A percentile compares a stretch with the other conserved stretches of the same genome.
Conservation (phyloP, 2,888 invertebrate genomes). For the Cremastinae sp. region DNA sequence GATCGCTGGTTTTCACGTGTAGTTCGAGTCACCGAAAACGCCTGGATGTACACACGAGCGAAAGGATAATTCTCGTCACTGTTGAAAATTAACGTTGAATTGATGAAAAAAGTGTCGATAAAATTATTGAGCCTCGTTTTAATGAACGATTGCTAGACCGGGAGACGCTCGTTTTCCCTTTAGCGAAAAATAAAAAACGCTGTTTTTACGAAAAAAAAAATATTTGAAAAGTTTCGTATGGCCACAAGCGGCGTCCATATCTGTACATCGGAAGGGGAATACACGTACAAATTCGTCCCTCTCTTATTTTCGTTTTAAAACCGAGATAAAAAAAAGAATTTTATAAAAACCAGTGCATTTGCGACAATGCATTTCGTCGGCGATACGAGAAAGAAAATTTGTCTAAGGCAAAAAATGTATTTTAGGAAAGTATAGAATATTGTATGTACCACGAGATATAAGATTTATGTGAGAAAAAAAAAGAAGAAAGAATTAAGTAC, state of each 20-base stretch:
- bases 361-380: slow-evolving; percentile 4
- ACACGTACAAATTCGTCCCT: slow-evolving; percentile 3
- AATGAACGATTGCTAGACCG: background rate
- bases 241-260: slow-evolving; percentile 2
- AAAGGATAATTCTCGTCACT: slow-evolving; percentile 12
- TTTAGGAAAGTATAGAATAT: slow-evolving; percentile 57
- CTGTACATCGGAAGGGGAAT: slow-evolving; percentile 13
- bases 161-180: too few relatives aligned
- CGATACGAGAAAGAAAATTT: slow-evolving; percentile 21
- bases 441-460: slow-evolving; percentile 32
- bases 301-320: background rate
- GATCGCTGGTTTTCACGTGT: too few relatives aligned
- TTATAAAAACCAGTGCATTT: slow-evolving; percentile 41
- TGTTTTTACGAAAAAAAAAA: slow-evolving; percentile 31
- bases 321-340: slow-evolving; percentile 24
- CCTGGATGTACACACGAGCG: slow-evolving; percentile 10
- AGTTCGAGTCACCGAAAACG: too few relatives aligned
- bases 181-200: background rate
- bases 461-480: slow-evolving; percentile 25
- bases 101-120: background rate
- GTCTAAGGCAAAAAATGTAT: slow-evolving; percentile 46
- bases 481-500: slow-evolving; percentile 29
- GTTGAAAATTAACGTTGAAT: slow-evolving; percentile 4
- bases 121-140: too few relatives aligned
- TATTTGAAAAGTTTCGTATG: background rate